Base-by-base conservation (phyloP, 1,140 invertebrate genomes). In the Yoshiicerus persimilis region DNA sequence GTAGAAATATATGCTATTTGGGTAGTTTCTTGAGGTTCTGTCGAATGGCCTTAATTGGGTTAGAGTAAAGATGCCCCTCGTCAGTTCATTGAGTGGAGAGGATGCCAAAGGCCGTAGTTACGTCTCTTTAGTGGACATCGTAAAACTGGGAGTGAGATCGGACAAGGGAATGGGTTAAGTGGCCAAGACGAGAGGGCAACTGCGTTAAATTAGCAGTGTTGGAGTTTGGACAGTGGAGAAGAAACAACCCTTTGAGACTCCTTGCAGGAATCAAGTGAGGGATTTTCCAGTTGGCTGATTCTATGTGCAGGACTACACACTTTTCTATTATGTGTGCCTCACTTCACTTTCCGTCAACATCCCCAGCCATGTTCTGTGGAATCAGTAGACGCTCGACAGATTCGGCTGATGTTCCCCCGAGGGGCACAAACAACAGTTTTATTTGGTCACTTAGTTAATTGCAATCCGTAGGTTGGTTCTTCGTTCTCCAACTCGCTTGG, bases 391-490 rank as follows among this genome's bases (percentile, higher is more conserved):
- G 75, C 75, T 80, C 75, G 75, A 80, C 75, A 80, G 75, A 80
- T 34, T 80, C 27, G 32, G 75, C 75, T 38, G 75, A 80, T 80
- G 75, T 80, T 80, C 75, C 75, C 75, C 75, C 75, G 75, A 80
- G 75, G 75, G 75, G 75, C 75, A 80, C 75, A 80, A 80, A 80
- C 75, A 80, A 80, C 75, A 80, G 75, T 80, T 80, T 80, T 80
- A 80, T 80, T 80, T 80, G 75, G 75, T 80, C 75, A 80, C 75
- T 80, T 80, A 80, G 75, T 80, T 80, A 80, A 80, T 80, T 80
- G 75, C 32, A 80, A 80, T 80, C 75, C 34, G 30, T 34, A 80
- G 75, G 75, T 80, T 80, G 75, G 75, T 13, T 77, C 13, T 34
- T 80, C n/a, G 75, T 34, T 80, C n/a, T n/a, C n/a, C n/a, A n/a